Conservation (phyloP, 2,888 invertebrate species). For the Ariolimax columbianus region DNA sequence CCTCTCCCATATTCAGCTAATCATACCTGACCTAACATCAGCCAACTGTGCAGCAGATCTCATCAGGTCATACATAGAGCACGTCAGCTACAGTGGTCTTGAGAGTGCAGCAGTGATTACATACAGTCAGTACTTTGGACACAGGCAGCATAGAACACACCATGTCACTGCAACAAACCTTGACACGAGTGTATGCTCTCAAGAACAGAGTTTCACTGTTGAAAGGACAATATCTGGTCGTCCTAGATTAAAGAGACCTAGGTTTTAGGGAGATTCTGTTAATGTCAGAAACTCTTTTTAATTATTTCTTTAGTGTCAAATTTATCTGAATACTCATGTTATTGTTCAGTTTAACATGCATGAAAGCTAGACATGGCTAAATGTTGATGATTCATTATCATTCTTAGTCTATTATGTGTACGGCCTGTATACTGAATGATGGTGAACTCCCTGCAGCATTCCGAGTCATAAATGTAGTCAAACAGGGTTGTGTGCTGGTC, state of each 20-base stretch:
- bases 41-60: slow-evolving; percentile 49
- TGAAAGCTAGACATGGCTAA: too few species aligned
- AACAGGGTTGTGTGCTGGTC: too few species aligned
- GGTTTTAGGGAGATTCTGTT: slow-evolving; percentile 10
- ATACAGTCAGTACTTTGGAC: neutral
- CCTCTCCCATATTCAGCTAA: slow-evolving; percentile 38
- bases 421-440: too few species aligned
- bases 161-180: neutral
- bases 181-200: neutral
- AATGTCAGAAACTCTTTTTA: too few species aligned
- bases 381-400: too few species aligned
- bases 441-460: too few species aligned
- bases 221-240: slow-evolving; percentile 47
- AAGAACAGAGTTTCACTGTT: neutral
- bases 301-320: too few species aligned
- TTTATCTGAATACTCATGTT: neutral
- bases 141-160: neutral
- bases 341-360: neutral
- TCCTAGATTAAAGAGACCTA: slow-evolving; percentile 43
- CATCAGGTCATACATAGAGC: slow-evolving; percentile 36
- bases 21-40: slow-evolving; percentile 32
- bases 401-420: too few species aligned
- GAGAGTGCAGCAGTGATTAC: neutral
- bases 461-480: too few species aligned
- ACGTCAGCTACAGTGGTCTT: neutral